Conservation (phyloP, 2,797 vertebrate species). For the Cyprinodon diabolis region DNA sequence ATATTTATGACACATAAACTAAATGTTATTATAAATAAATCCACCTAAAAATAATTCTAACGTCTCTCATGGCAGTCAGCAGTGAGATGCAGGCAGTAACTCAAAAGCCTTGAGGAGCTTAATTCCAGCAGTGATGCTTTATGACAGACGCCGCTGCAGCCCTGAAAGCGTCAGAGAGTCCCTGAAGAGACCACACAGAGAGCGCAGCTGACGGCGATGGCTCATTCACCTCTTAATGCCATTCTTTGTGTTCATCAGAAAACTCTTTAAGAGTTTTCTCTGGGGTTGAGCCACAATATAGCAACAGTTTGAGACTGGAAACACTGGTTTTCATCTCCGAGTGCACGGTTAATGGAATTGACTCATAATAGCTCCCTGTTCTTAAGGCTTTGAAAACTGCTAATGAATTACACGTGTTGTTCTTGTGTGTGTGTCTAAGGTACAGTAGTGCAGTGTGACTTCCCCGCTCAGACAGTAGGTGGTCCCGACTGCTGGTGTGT, state of each 20-base stretch:
- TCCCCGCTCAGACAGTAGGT: conserved; percentile 48
- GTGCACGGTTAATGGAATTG: conserved; percentile 55
- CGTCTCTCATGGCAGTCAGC: conserved; percentile 24
- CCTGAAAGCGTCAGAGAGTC: conserved; percentile 27
- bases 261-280: conserved; percentile 57
- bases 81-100: conserved; percentile 18
- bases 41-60: background rate
- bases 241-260: conserved; percentile 51
- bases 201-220: conserved; percentile 39
- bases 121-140: conserved; percentile 42
- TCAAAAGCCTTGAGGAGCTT: conserved; percentile 30
- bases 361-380: conserved; percentile 71
- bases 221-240: conserved; percentile 50
- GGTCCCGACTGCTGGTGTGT: conserved; percentile 42
- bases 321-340: conserved; percentile 49
- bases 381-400: conserved; percentile 62
- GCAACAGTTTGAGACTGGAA: conserved; percentile 17
- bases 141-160: conserved; percentile 39
- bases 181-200: conserved; percentile 64
- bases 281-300: conserved; percentile 30
- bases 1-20: too few species aligned
- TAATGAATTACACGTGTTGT: conserved; percentile 72
- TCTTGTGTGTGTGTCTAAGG: conserved; percentile 55
- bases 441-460: conserved; percentile 50
- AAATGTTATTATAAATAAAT: background rate